These are phyloP conservation scores for Carollia perspicillata DNA, from an alignment of 2,113 vertebrate species.

Conservation along the genomic window DNA sequence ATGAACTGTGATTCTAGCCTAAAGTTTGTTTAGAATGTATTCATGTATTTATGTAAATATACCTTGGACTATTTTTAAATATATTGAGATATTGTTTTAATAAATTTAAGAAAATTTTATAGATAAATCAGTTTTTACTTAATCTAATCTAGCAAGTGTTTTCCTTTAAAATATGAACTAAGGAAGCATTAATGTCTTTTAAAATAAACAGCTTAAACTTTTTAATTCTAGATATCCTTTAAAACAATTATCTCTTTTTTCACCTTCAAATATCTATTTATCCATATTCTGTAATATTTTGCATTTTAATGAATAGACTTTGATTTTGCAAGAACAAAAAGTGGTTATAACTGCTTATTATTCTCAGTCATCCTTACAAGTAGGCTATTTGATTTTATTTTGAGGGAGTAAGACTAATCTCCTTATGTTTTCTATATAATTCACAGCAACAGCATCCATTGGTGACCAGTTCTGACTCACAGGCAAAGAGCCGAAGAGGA, in stretches of 20 bases:
- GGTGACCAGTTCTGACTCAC: background rate
- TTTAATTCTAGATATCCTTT: background rate
- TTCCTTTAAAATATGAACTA: background rate
- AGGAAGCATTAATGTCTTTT: background rate
- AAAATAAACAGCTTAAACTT: background rate
- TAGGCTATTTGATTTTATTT: background rate
- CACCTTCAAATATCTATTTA: background rate
- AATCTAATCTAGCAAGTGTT: background rate
- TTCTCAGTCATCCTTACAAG: background rate
- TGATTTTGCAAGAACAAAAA: background rate
- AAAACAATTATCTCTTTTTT: background rate
- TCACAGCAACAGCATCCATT: background rate
- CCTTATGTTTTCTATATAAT: background rate
- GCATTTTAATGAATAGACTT: background rate
- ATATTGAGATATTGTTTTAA: background rate
- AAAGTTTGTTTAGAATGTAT: background rate
- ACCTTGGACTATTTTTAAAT: background rate
- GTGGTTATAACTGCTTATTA: background rate
- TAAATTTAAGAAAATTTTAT: background rate
- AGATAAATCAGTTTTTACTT: background rate
- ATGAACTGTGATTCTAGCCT: background rate
- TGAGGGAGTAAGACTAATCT: background rate
- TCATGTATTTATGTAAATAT: background rate
- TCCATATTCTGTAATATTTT: background rate
- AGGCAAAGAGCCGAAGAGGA: background rate